Percentiles rank a stretch among this genome's conserved stretches.
Conservation (phyloP, 2,797 vertebrate genomes). For the Epinephelus awoara region DNA sequence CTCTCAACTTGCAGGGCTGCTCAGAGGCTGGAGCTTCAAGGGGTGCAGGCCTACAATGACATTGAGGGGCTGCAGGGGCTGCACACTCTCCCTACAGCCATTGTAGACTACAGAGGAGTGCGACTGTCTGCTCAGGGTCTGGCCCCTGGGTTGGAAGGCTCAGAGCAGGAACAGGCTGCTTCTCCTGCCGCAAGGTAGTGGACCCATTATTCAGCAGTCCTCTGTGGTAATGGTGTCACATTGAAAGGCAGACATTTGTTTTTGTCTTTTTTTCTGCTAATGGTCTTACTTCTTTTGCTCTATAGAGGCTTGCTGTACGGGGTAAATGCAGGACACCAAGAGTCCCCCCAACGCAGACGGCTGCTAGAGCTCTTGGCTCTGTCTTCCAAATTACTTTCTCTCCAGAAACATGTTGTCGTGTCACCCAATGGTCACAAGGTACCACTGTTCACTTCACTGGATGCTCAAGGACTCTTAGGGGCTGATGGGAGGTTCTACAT, state of each 20-base stretch:
- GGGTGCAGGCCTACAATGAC: conserved; percentile 85
- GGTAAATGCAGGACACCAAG: conserved; percentile 77
- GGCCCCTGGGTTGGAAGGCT: conserved; percentile 86
- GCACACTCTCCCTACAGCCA: conserved; percentile 88
- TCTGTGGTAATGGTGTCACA: not conserved
- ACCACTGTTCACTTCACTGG: conserved; percentile 87
- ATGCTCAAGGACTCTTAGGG: conserved; percentile 88
- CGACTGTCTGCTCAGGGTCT: conserved; percentile 89
- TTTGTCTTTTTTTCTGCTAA: conserved; percentile 11
- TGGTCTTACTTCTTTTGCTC: conserved; percentile 5
- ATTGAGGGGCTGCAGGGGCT: conserved; percentile 82
- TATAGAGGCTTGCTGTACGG: conserved; percentile 85
- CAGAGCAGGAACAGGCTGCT: conserved; percentile 73
- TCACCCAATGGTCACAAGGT: conserved; percentile 71
- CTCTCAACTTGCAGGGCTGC: conserved; percentile 67
- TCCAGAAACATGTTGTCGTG: conserved; percentile 82
- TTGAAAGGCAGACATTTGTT: not conserved
- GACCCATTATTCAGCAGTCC: not conserved
- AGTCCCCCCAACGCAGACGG: conserved; percentile 81
- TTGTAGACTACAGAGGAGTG: conserved; percentile 89
- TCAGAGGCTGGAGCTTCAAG: conserved; percentile 81
- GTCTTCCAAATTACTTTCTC: conserved; percentile 79
- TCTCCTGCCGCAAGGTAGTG: conserved; percentile 68
- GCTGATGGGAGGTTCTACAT: conserved; percentile 88
- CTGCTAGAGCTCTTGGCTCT: conserved; percentile 83